Evolutionary conservation across 2,888 invertebrate genomes (phyloP), one percentile per base, ranked within the genome.

Genomic region (Strigamia maritima): DNA sequence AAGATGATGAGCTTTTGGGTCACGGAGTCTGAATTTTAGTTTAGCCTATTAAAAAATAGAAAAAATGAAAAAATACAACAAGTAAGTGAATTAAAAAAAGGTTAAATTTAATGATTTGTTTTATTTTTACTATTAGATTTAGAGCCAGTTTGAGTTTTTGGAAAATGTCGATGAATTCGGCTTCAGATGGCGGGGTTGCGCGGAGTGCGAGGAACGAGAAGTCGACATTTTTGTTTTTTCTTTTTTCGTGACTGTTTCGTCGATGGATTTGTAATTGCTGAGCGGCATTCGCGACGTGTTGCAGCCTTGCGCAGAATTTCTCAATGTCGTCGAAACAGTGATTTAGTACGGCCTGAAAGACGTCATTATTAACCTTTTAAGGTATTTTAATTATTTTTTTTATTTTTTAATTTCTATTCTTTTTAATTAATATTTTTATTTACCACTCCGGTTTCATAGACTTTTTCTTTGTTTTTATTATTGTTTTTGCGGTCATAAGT

Each of bases 251-350:
- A 19, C 70, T 31, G 77, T 26, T 77, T 26, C 24, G 44, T 10
- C 78, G 65, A 1, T 40, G 65, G 3, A 10, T 19, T 38, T 78
- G 70, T 19, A 78, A 38, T 65, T 78, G 74, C 1, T 74, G 31
- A 16, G 44, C 74, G 1, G 78, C 78, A 35, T 26, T 38, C 2
- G 78, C 65, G 14, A 70, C 49, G 0, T 78, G 78, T 38, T 78
- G 78, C 14, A 78, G 19, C 19, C 78, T 28, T 19, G 78, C 70
- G 31, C 78, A 78, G 74, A 78, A 78, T 40, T 78, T 78, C 49
- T 78, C 78, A 49, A 78, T 78, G 40, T 78, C 78, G 65, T 78
- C 78, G 24, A 78, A 78, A 26, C 78, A 78, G 40, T 78, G 78
- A 35, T 78, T 78, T 70, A 78, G 16, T 31, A 78, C 78, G 19